Conservation (phyloP, 2,113 vertebrate genomes). For the Megaceryle maxima region DNA sequence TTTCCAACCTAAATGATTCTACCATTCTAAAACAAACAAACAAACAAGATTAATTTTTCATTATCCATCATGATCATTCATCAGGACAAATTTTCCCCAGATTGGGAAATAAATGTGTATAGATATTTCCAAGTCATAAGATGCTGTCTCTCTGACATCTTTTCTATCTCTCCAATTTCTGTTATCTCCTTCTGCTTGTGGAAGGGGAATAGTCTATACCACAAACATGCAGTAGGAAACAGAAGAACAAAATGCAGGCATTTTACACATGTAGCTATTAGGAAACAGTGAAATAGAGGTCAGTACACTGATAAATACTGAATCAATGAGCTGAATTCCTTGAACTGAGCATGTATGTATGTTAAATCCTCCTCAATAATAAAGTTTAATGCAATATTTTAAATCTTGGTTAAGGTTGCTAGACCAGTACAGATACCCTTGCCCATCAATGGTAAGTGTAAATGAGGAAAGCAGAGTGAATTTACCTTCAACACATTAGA, state of each 20-base stretch:
- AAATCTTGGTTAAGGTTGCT: not conserved
- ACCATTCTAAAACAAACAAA: not conserved
- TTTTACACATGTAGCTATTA: not conserved
- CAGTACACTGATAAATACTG: not conserved
- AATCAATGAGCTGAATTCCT: not conserved
- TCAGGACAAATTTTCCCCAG: not conserved
- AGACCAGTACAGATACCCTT: not conserved
- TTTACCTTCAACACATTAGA: not conserved
- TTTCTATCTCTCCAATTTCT: not conserved
- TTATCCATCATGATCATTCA: not conserved
- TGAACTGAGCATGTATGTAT: not conserved
- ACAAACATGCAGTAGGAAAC: not conserved
- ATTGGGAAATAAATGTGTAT: accelerated
- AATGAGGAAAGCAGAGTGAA: not conserved
- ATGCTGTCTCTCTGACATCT: not conserved
- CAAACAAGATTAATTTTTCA: not conserved
- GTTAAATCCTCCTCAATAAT: not conserved
- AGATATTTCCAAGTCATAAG: not conserved
- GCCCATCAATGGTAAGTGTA: not conserved
- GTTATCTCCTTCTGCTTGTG: not conserved
- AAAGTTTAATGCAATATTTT: not conserved
- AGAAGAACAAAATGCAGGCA: not conserved
- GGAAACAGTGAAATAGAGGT: not conserved
- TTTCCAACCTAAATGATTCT: not conserved
- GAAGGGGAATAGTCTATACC: not conserved